Evolutionary conservation across 2,113 vertebrate species (phyloP).

Genomic region (Nettapus auritus): DNA sequence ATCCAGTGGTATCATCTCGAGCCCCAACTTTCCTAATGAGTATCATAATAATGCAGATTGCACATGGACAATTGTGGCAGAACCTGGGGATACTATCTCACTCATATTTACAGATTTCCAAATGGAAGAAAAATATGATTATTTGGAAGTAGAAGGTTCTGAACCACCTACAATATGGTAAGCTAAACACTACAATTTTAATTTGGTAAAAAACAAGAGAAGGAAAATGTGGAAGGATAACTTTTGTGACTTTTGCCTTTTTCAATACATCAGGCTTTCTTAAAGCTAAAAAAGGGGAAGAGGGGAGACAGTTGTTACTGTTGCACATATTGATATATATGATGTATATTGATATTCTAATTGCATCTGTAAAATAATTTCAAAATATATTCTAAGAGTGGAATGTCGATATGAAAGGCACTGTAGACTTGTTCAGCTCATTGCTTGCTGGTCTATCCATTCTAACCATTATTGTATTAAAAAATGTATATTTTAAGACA

Average conservation of each 20-base stretch:
- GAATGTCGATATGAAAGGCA: background rate
- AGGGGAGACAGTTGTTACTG: background rate
- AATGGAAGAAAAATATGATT: constrained; percentile 99
- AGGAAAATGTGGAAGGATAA: background rate
- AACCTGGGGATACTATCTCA: constrained; percentile 98
- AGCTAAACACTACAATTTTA: constrained; percentile 69
- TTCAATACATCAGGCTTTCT: background rate
- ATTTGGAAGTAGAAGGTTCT: constrained; percentile 97
- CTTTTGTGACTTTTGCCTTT: background rate
- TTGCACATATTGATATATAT: background rate
- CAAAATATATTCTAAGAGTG: background rate
- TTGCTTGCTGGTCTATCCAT: background rate
- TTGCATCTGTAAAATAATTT: background rate
- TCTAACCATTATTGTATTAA: background rate
- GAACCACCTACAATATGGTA: constrained; percentile 96
- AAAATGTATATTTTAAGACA: background rate
- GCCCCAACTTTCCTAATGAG: constrained; percentile 96
- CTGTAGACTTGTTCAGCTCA: background rate
- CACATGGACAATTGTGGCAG: constrained; percentile 98
- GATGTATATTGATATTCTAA: background rate
- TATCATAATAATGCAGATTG: constrained; percentile 99
- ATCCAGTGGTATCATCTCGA: constrained; percentile 96
- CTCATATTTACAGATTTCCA: constrained; percentile 99
- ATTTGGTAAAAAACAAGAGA: background rate
- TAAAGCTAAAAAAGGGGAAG: background rate